A percentile compares a stretch with the other conserved stretches of the same genome.
Conservation (phyloP, 2,888 invertebrate species). For the Drosophila diplacantha region DNA sequence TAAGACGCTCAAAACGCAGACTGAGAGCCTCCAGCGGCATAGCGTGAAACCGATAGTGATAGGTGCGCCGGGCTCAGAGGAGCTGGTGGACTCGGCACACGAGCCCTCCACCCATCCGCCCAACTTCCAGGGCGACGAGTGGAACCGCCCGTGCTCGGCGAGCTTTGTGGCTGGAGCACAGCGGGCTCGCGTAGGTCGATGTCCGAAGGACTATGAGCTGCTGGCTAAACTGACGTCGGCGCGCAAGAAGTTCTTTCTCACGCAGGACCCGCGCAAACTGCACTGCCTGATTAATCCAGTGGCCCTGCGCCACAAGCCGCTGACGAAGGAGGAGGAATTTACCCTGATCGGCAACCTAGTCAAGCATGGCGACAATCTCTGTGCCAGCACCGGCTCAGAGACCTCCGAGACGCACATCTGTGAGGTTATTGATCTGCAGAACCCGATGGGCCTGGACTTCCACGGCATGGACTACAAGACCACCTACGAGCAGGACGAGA, state of each 20-base stretch:
- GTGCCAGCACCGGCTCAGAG: slow-evolving; percentile 63
- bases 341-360: slow-evolving; percentile 66
- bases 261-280: slow-evolving; percentile 73
- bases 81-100: slow-evolving; percentile 60
- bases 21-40: not conserved
- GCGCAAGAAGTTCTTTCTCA: slow-evolving; percentile 71
- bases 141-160: slow-evolving; percentile 64
- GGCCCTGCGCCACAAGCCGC: slow-evolving; percentile 58
- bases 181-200: slow-evolving; percentile 62
- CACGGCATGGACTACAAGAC: slow-evolving; percentile 76
- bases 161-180: slow-evolving; percentile 68
- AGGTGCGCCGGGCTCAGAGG: slow-evolving; percentile 44
- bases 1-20: not conserved
- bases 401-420: slow-evolving; percentile 68
- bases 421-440: slow-evolving; percentile 74
- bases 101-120: slow-evolving; percentile 45
- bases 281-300: slow-evolving; percentile 73
- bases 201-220: slow-evolving; percentile 59
- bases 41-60: too few relatives aligned
- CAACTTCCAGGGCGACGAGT: slow-evolving; percentile 54
- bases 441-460: slow-evolving; percentile 74
- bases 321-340: slow-evolving; percentile 53
- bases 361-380: slow-evolving; percentile 72
- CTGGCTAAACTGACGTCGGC: slow-evolving; percentile 58
- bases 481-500: slow-evolving; percentile 74